These are phyloP conservation scores for Sarcophaga peregrina DNA, from an alignment of 1,140 invertebrate species.

Conservation along the genomic window DNA sequence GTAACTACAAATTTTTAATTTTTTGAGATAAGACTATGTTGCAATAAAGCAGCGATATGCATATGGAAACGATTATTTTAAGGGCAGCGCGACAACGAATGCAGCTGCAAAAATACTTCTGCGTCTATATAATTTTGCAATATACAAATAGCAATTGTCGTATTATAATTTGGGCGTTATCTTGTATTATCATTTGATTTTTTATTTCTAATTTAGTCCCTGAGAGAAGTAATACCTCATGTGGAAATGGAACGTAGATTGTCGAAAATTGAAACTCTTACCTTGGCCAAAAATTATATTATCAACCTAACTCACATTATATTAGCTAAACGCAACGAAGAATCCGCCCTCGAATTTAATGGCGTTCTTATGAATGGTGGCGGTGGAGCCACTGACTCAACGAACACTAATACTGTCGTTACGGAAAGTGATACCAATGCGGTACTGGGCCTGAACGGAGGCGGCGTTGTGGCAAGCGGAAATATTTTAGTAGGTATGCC, in stretches of 20 bases:
- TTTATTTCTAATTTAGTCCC: conserved; percentile 70
- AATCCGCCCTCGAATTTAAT: conserved; percentile 61
- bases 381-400: neutral
- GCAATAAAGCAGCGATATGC: too few species aligned
- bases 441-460: conserved; percentile 28
- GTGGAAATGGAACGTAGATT: conserved; percentile 86
- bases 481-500: conserved; percentile 44
- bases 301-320: conserved; percentile 90
- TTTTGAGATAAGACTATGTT: too few species aligned
- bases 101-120: too few species aligned
- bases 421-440: conserved; percentile 2
- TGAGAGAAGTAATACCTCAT: conserved; percentile 88
- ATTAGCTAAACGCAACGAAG: conserved; percentile 68
- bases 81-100: too few species aligned
- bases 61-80: too few species aligned
- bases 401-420: conserved; percentile 7
- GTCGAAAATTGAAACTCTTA: conserved; percentile 89
- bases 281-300: conserved; percentile 90
- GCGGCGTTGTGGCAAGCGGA: conserved; percentile 2
- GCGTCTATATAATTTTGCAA: too few species aligned
- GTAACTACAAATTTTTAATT: too few species aligned
- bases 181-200: neutral
- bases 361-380: conserved; percentile 48
- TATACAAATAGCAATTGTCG: too few species aligned
- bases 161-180: neutral